Base-by-base conservation (phyloP, 2,113 vertebrate species). In the Toxotes jaculatrix region DNA sequence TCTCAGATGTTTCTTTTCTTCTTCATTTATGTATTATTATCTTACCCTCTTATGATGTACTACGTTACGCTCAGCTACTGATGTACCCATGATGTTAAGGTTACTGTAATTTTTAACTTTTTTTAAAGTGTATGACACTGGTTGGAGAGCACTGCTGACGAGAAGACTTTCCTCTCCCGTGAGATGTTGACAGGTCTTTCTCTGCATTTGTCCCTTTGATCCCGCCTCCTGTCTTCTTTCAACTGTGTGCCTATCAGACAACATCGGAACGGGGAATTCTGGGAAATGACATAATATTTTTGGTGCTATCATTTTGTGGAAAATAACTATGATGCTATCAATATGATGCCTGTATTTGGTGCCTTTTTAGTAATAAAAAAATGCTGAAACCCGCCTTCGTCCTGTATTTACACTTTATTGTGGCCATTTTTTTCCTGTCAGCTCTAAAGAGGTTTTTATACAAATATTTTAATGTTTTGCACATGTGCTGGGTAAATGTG, bases 221-320 rank as follows among this genome's bases (percentile, higher is more conserved):
- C 49, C 75, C 79, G 1, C 74, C 43, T 55, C 66, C 80, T 63
- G 65, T 84, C 34, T 65, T 78, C 55, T 77, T 88, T 82, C 23
- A 82, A 90, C 83, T 83, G 74, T 81, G 92, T 95, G 93, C 94
- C 94, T 94, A 86, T 90, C 66, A 55, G 77, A 87, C 53, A 60
- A 77, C 83, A 87, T 38, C 4, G 42, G 75, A 70, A 66, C 73
- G 60, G 89, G 79, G 79, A 79, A 73, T 82, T 89, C 77, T 91
- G 88, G 91, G 88, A 86, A 92, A 82, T 82, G 43, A 75, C 53
- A 45, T 62, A 89, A 88, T 92, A 88, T 93, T 93, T 93, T 94
- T 96, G 96, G 96, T 97, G 96, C 96, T 97, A 93, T 95, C 78
- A 85, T 94, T 93, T 88, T 91, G 85, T 92, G 85, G 71, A 94